Conservation (phyloP, 2,888 invertebrate species). For the Osmoderma eremita region DNA sequence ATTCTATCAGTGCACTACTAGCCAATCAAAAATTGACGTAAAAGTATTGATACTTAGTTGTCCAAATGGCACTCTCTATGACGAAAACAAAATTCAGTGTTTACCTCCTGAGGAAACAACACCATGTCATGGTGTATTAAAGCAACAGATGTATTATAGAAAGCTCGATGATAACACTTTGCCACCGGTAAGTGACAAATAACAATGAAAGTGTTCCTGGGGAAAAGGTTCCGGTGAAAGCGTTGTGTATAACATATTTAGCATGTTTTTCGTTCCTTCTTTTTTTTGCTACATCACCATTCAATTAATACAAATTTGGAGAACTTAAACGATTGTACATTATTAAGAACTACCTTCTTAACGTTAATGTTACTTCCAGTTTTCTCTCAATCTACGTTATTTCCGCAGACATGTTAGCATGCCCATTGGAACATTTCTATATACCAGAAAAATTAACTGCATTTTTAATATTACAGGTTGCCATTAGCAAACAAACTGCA, state of each 20-base stretch:
- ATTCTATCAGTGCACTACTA: constrained; percentile 84
- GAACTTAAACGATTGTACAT: too few relatives aligned
- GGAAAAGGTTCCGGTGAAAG: constrained; percentile 9
- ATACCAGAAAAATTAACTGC: not conserved
- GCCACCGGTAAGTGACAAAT: constrained; percentile 68
- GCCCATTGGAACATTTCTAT: not conserved
- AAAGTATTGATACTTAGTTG: constrained; percentile 80
- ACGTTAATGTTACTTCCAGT: too few relatives aligned
- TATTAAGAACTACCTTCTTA: too few relatives aligned
- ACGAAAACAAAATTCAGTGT: constrained; percentile 78
- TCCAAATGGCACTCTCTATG: constrained; percentile 80
- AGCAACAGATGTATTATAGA: constrained; percentile 68
- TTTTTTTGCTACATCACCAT: too few relatives aligned
- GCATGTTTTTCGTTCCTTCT: too few relatives aligned
- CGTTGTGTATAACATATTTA: too few relatives aligned
- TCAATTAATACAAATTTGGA: too few relatives aligned
- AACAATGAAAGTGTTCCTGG: not conserved
- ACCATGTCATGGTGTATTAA: constrained; percentile 69
- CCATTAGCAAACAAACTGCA: constrained; percentile 66
- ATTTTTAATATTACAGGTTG: constrained; percentile 67
- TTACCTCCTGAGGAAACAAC: constrained; percentile 71
- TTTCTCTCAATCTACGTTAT: too few relatives aligned
- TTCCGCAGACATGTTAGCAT: not conserved
- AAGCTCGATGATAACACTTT: constrained; percentile 65
- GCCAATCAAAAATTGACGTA: constrained; percentile 73